These are phyloP conservation scores for Centropus unirufus DNA, from an alignment of 2,113 vertebrate genomes.

Conservation along the genomic window DNA sequence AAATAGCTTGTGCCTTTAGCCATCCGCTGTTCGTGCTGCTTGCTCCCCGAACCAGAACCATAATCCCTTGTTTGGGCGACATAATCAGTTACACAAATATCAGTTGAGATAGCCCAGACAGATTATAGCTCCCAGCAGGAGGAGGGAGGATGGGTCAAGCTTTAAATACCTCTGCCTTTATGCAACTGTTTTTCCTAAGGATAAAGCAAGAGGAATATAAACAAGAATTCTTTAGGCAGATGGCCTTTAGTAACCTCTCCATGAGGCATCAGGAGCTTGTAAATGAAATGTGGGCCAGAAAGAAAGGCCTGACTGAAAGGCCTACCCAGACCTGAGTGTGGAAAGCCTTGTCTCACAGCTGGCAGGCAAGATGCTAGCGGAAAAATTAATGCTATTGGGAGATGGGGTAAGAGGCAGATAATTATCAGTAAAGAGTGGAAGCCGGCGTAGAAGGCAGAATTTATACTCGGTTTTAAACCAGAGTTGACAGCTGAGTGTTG, in stretches of 20 bases:
- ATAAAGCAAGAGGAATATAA: conserved; percentile 44
- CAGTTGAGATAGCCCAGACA: conserved; percentile 49
- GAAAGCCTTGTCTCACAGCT: background rate
- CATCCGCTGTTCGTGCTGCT: conserved; percentile 1
- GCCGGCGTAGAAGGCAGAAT: background rate
- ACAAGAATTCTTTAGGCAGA: conserved; percentile 49
- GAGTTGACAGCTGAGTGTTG: background rate
- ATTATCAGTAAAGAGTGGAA: background rate
- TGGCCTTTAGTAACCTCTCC: conserved; percentile 48
- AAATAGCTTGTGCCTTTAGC: conserved; percentile 48
- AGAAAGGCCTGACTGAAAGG: background rate
- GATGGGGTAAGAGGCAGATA: background rate
- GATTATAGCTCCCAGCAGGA: conserved; percentile 54
- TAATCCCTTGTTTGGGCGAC: conserved; percentile 51
- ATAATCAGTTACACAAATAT: conserved; percentile 62
- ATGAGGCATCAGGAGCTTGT: background rate
- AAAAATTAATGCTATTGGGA: background rate
- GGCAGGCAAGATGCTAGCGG: background rate
- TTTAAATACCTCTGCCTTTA: conserved; percentile 56
- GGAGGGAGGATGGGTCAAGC: conserved; percentile 20
- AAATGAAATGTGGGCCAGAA: conserved; percentile 1
- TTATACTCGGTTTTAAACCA: background rate
- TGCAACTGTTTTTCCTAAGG: conserved; percentile 62
- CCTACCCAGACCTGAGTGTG: background rate
- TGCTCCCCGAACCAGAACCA: conserved; percentile 10